Conservation (phyloP, 2,113 vertebrate species). For the Reinhardtius hippoglossoides region DNA sequence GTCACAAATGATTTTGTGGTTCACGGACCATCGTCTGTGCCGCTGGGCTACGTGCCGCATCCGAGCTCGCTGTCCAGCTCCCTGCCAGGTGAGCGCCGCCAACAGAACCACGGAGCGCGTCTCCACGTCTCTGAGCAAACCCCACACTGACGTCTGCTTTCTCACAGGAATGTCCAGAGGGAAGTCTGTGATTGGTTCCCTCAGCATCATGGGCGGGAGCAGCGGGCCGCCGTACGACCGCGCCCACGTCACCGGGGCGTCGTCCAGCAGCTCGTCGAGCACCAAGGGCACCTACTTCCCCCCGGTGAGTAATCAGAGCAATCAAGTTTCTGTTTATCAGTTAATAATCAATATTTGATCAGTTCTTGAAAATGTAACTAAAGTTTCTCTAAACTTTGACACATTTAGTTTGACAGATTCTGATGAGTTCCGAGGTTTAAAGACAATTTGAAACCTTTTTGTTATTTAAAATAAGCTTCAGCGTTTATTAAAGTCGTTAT, state of each 20-base stretch:
- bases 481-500: no score
- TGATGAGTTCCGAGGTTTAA: no score
- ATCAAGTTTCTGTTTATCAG: no score
- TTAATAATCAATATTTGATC: no score
- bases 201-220: slow-evolving; percentile 98
- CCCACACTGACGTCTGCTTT: not conserved
- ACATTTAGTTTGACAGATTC: no score
- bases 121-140: fast-evolving
- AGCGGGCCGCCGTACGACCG: slow-evolving; percentile 95
- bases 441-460: no score
- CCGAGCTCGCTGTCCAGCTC: slow-evolving; percentile 93
- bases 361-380: no score
- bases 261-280: slow-evolving; percentile 97
- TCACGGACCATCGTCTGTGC: slow-evolving; percentile 91
- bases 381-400: no score
- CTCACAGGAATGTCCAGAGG: slow-evolving; percentile 94
- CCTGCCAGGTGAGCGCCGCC: slow-evolving; percentile 85
- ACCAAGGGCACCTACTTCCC: slow-evolving; percentile 98
- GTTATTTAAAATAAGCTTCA: no score
- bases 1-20: slow-evolving; percentile 96
- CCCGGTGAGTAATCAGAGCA: slow-evolving; percentile 67
- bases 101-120: not conserved
- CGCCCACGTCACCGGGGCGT: slow-evolving; percentile 96
- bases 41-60: slow-evolving; percentile 95
- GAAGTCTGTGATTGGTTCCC: slow-evolving; percentile 96